Percentiles rank a stretch among this genome's conserved stretches.
Conservation (phyloP, 1,140 invertebrate species). For the Lysiphlebus fabarum region DNA sequence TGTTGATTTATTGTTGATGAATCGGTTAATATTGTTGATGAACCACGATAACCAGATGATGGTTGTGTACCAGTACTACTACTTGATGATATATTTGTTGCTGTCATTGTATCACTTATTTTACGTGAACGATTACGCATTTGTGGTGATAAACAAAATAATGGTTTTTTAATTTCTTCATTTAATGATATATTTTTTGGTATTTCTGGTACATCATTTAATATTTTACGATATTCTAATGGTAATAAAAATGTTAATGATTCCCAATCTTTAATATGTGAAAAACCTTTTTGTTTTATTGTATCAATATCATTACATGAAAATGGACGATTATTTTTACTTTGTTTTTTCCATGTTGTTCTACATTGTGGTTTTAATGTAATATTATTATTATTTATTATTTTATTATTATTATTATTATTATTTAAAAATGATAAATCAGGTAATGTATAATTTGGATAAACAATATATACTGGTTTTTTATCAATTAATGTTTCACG, state of each 20-base stretch:
- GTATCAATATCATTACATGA: conserved; percentile 81
- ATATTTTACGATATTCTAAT: conserved; percentile 68
- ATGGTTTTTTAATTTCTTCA: conserved; percentile 59
- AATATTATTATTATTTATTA: conserved; percentile 59
- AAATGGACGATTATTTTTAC: conserved; percentile 63
- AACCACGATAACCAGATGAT: conserved; percentile 80
- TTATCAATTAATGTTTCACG: conserved; percentile 54
- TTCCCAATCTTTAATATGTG: conserved; percentile 86
- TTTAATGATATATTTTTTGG: conserved; percentile 61
- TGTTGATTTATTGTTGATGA: conserved; percentile 64
- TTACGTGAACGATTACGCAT: conserved; percentile 54
- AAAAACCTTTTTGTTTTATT: conserved; percentile 73
- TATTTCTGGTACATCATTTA: conserved; percentile 74
- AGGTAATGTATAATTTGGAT: conserved; percentile 87
- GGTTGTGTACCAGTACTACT: conserved; percentile 75
- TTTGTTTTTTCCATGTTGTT: conserved; percentile 35
- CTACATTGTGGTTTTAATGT: conserved; percentile 56
- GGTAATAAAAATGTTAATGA: conserved; percentile 83
- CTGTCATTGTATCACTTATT: conserved; percentile 49
- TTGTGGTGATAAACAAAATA: conserved; percentile 65
- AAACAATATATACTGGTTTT: conserved; percentile 81
- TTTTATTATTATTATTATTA: conserved; percentile 48
- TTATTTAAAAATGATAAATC: conserved; percentile 80
- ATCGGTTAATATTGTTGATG: conserved; percentile 76
- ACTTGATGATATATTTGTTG: conserved; percentile 65